A percentile compares a stretch with the other conserved stretches of the same genome.
Conservation (phyloP, 2,113 vertebrate genomes). For the Gadus macrocephalus region DNA sequence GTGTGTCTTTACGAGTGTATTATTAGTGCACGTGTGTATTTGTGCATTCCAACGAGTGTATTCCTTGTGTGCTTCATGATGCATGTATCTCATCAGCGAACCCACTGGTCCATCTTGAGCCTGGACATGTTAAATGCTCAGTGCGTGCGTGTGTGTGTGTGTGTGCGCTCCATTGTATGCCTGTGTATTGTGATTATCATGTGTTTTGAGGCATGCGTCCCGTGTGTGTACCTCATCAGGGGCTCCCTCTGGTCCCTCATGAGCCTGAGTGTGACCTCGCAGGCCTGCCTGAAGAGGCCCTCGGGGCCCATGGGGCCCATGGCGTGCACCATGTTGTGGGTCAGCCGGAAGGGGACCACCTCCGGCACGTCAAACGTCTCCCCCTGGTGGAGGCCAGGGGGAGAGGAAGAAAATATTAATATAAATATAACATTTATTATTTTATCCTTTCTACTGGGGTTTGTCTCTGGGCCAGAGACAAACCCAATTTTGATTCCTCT, state of each 20-base stretch:
- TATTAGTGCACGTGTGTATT: too few species aligned
- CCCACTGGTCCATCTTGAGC: too few species aligned
- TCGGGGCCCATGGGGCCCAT: constrained; percentile 99
- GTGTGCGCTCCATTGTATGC: too few species aligned
- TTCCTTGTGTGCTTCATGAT: too few species aligned
- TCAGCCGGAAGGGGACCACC: constrained; percentile 95
- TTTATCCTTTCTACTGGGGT: too few species aligned
- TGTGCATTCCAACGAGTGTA: too few species aligned
- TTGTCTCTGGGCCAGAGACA: too few species aligned
- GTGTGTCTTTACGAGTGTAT: not conserved
- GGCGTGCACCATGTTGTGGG: constrained; percentile 96
- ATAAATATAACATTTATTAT: not conserved
- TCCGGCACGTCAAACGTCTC: constrained; percentile 98
- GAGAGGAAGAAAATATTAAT: not conserved
- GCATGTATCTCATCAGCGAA: too few species aligned
- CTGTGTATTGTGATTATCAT: not conserved
- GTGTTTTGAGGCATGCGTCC: not conserved
- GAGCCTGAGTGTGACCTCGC: constrained; percentile 91
- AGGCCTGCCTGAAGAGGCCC: constrained; percentile 94
- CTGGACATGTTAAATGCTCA: too few species aligned
- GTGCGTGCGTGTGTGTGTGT: too few species aligned
- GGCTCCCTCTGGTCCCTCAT: constrained; percentile 96
- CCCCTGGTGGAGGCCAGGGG: constrained; percentile 73
- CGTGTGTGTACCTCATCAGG: constrained; percentile 83
- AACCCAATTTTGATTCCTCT: too few species aligned